Conservation (phyloP, 92 coral and sea anemone species). For the Epizoanthus ramosus region DNA sequence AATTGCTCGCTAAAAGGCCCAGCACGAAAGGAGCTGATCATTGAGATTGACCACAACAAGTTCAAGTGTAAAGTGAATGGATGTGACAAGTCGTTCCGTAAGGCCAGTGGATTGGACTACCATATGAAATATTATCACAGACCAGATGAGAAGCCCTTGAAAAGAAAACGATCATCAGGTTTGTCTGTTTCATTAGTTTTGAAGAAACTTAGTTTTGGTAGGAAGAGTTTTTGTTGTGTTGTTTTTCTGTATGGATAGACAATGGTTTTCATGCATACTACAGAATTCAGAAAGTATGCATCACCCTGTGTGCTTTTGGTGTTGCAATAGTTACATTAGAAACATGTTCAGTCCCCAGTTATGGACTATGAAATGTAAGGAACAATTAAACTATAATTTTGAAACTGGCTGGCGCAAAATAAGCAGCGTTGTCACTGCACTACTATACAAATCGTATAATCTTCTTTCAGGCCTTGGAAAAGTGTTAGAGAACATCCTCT, state of each 20-base stretch:
- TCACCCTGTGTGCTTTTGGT: no score
- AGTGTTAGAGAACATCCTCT: no score
- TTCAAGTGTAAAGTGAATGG: constrained; percentile 83
- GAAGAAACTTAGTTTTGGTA: neutral
- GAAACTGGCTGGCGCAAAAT: no score
- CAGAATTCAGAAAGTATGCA: no score
- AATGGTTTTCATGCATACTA: no score
- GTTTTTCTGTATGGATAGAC: neutral
- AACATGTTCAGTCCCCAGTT: no score
- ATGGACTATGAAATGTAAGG: no score
- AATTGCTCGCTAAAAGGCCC: constrained; percentile 4
- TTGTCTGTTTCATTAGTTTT: neutral
- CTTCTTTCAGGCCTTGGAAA: no score
- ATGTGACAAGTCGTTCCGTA: constrained; percentile 97
- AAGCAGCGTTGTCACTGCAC: no score
- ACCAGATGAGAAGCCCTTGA: constrained; percentile 63
- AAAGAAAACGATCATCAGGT: constrained; percentile 89
- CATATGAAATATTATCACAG: constrained; percentile 92
- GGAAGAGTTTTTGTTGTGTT: neutral
- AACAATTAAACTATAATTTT: no score
- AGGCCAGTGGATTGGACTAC: constrained; percentile 91
- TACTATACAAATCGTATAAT: no score
- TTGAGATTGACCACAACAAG: constrained; percentile 94
- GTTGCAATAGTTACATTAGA: no score
- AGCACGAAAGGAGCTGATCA: constrained; percentile 92